Percentiles rank a stretch among this genome's conserved stretches.
Conservation (phyloP, 2,888 invertebrate species). For the Calephelis perditalis region DNA sequence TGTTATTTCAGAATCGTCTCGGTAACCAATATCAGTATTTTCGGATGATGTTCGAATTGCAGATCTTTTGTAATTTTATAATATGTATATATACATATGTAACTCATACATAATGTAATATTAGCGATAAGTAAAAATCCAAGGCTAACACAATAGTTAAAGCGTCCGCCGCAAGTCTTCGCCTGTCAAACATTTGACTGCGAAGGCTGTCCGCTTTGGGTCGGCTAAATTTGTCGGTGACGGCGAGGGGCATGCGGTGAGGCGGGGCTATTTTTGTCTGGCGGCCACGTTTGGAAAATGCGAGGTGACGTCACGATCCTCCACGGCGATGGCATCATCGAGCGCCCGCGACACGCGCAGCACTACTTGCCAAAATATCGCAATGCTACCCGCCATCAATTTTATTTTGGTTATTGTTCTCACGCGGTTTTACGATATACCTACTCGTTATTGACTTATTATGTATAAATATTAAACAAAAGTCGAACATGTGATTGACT, state of each 20-base stretch:
- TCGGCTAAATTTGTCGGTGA: constrained; percentile 72
- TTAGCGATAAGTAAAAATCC: constrained; percentile 16
- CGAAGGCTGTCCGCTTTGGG: constrained; percentile 34
- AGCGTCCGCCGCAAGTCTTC: constrained; percentile 22
- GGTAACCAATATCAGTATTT: too few relatives aligned
- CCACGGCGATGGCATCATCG: constrained; percentile 76
- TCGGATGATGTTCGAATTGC: too few relatives aligned
- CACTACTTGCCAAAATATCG: constrained; percentile 73
- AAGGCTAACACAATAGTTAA: constrained; percentile 20
- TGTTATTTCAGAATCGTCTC: too few relatives aligned
- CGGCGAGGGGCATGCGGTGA: constrained; percentile 63
- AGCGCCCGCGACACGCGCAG: constrained; percentile 66
- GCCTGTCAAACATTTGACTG: constrained; percentile 32
- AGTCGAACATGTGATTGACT: constrained; percentile 2
- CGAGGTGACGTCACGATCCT: constrained; percentile 72
- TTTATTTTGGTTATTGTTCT: constrained; percentile 70
- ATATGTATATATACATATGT: not conserved
- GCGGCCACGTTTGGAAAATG: constrained; percentile 78
- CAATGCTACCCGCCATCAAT: constrained; percentile 60
- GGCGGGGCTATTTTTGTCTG: constrained; percentile 77
- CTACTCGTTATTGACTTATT: too few relatives aligned
- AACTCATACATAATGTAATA: constrained; percentile 5
- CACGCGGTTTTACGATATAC: constrained; percentile 33
- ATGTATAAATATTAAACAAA: too few relatives aligned
- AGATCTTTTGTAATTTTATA: too few relatives aligned